phyloP scores from a whole-genome alignment of 2,888 invertebrate genomes.

The Camptogramma bilineatum region DNA sequence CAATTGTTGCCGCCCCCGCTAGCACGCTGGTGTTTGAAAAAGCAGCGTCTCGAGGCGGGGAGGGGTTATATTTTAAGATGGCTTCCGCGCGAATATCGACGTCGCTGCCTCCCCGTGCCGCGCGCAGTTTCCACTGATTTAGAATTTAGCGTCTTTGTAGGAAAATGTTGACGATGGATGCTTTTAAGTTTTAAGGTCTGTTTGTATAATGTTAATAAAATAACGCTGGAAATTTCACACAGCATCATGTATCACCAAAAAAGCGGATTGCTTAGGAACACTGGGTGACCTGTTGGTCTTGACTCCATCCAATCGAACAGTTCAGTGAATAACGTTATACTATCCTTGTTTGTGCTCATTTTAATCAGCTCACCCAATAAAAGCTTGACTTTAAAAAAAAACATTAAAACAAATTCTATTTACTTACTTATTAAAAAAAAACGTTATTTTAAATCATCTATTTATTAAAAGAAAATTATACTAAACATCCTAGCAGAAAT shows the following conservation, averaged over 20 bases:
- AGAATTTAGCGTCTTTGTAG: slow-evolving; percentile 50
- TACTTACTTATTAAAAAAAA: too few species aligned
- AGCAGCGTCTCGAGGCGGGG: slow-evolving; percentile 77
- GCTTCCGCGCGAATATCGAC: slow-evolving; percentile 84
- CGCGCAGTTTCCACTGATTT: slow-evolving; percentile 67
- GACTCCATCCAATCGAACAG: too few species aligned
- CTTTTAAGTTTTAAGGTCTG: background rate
- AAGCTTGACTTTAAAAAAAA: too few species aligned
- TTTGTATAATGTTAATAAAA: background rate
- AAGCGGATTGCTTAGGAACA: too few species aligned
- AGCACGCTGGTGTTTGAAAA: slow-evolving; percentile 70
- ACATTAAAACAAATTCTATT: too few species aligned
- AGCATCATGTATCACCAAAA: too few species aligned
- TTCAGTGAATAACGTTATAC: too few species aligned
- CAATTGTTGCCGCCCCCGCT: slow-evolving; percentile 66
- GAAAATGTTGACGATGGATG: slow-evolving; percentile 36
- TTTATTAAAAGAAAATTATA: slow-evolving; percentile 7
- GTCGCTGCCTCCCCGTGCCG: slow-evolving; percentile 60
- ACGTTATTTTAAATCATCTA: background rate
- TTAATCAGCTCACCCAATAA: too few species aligned
- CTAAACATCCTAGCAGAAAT: slow-evolving; percentile 11
- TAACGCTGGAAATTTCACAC: too few species aligned
- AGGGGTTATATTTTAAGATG: slow-evolving; percentile 82
- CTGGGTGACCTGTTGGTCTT: too few species aligned
- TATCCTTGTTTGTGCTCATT: too few species aligned